Conservation (phyloP, 2,113 vertebrate species). For the Abramis brama region DNA sequence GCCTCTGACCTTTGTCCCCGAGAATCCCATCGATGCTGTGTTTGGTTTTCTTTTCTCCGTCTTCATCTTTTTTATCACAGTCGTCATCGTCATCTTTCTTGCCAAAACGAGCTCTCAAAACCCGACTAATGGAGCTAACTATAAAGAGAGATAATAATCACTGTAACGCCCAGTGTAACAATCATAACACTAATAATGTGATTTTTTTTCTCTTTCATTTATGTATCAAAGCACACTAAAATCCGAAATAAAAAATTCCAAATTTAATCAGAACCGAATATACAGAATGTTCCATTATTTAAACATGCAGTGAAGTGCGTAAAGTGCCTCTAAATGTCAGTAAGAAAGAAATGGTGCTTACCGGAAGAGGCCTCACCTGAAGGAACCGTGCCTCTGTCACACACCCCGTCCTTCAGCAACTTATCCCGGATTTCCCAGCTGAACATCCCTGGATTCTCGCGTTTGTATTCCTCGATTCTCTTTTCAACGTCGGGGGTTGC, state of each 20-base stretch:
- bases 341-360: constrained; percentile 78
- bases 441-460: constrained; percentile 98
- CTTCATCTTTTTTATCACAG: constrained; percentile 96
- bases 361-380: constrained; percentile 96
- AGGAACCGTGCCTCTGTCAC: constrained; percentile 96
- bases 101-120: constrained; percentile 99
- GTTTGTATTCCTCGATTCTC: constrained; percentile 97
- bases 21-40: constrained; percentile 99
- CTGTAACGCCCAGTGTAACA: background rate
- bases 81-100: constrained; percentile 98
- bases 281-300: background rate
- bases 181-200: background rate
- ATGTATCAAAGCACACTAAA: background rate
- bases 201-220: background rate
- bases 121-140: constrained; percentile 99
- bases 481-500: constrained; percentile 98
- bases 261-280: background rate
- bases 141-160: constrained; percentile 71
- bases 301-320: background rate
- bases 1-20: constrained; percentile 94
- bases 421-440: constrained; percentile 99
- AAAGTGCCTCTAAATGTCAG: constrained; percentile 8
- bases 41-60: constrained; percentile 98
- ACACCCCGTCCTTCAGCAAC: constrained; percentile 96
- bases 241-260: background rate